Evolutionary conservation across 2,888 invertebrate species (phyloP).

Genomic region (Scaptomyza parva): DNA sequence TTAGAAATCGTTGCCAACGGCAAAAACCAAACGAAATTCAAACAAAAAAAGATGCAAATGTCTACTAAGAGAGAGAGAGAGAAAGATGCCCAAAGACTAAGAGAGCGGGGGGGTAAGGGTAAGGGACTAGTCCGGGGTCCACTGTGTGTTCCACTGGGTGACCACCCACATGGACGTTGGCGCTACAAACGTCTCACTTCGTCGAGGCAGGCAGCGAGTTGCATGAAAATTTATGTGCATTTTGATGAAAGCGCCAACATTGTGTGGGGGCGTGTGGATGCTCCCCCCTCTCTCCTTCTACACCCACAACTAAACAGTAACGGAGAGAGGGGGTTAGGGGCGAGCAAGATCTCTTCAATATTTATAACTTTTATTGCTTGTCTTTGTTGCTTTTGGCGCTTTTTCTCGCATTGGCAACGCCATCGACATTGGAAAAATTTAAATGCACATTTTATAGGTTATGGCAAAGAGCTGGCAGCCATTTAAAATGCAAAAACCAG

Average conservation of each 20-base stretch:
- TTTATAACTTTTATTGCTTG: slow-evolving; percentile 66
- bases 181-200: slow-evolving; percentile 77
- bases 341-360: slow-evolving; percentile 51
- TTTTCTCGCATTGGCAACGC: slow-evolving; percentile 48
- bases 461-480: slow-evolving; percentile 13
- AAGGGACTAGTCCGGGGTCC: slow-evolving; percentile 30
- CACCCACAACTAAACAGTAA: not conserved
- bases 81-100: slow-evolving; percentile 2
- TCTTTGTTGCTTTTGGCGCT: slow-evolving; percentile 42
- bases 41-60: slow-evolving; percentile 77
- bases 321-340: not conserved
- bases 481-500: not conserved
- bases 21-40: slow-evolving; percentile 40
- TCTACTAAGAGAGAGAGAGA: slow-evolving; percentile 8
- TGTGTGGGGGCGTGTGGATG: slow-evolving; percentile 67
- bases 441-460: slow-evolving; percentile 38
- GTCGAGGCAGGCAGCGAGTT: slow-evolving; percentile 51
- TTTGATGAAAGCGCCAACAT: slow-evolving; percentile 72
- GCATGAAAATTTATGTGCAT: slow-evolving; percentile 75
- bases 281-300: slow-evolving; percentile 10
- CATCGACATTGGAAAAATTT: slow-evolving; percentile 48
- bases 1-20: slow-evolving; percentile 72
- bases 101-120: not conserved
- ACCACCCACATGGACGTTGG: slow-evolving; percentile 74
- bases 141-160: slow-evolving; percentile 50